These are phyloP conservation scores for Cyclopterus lumpus DNA, from an alignment of 2,797 vertebrate genomes.

Conservation along the genomic window DNA sequence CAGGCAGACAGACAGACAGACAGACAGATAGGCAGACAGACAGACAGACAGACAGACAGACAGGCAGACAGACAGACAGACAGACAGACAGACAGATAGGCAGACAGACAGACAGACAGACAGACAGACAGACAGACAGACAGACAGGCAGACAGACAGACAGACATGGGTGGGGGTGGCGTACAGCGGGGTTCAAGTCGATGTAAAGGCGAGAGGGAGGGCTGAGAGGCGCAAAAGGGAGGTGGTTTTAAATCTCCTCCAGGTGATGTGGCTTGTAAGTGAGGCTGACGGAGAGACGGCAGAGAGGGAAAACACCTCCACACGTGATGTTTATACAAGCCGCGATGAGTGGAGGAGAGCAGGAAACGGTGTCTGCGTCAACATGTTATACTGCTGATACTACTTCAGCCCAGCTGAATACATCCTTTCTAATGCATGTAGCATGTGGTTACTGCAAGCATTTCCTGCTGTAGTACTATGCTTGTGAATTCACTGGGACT, in stretches of 20 bases:
- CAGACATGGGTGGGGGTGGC: slow-evolving; percentile 45
- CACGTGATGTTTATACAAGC: slow-evolving; percentile 40
- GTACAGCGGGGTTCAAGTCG: slow-evolving; percentile 27
- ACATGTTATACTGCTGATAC: slow-evolving; percentile 33
- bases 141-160: slow-evolving; percentile 58
- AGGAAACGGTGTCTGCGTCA: slow-evolving; percentile 22
- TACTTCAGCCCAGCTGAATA: slow-evolving; percentile 16
- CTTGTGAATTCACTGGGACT: not conserved
- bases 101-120: no score
- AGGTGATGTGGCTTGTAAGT: slow-evolving; percentile 50
- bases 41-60: slow-evolving; percentile 58
- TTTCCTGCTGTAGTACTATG: not conserved
- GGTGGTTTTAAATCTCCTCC: slow-evolving; percentile 59
- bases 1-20: slow-evolving; percentile 65
- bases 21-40: slow-evolving; percentile 3
- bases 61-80: slow-evolving; percentile 17
- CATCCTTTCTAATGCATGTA: not conserved
- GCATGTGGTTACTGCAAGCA: slow-evolving; percentile 9
- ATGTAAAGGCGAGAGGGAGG: slow-evolving; percentile 37
- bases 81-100: no score
- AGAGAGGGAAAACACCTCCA: slow-evolving; percentile 24
- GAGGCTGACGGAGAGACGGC: slow-evolving; percentile 15
- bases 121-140: no score
- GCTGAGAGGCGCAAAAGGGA: slow-evolving; percentile 37
- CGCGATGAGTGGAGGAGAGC: slow-evolving; percentile 26